Conservation (phyloP, 2,888 invertebrate genomes). For the Tricholauxania praeusta region DNA sequence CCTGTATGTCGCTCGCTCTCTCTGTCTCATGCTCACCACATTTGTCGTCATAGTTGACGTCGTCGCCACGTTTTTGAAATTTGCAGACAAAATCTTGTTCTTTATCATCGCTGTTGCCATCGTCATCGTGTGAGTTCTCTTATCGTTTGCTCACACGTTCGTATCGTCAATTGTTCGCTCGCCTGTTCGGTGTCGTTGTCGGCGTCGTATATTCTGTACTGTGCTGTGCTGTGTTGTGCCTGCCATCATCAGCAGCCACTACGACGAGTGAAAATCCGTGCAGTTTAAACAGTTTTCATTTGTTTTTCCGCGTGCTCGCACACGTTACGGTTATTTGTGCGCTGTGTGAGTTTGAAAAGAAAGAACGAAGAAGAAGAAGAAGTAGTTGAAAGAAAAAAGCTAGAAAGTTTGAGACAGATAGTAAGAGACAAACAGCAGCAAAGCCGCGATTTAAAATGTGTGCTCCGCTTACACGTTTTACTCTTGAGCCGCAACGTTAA, state of each 20-base stretch:
- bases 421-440: neutral
- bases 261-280: slow-evolving; percentile 40
- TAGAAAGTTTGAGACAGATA: slow-evolving; percentile 17
- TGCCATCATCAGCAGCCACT: slow-evolving; percentile 22
- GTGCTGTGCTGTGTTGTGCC: slow-evolving; percentile 27
- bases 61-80: neutral
- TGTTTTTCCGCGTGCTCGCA: slow-evolving; percentile 70
- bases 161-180: slow-evolving; percentile 32
- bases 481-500: neutral
- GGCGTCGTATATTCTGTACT: slow-evolving; percentile 34
- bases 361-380: slow-evolving; percentile 22
- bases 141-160: slow-evolving; percentile 40
- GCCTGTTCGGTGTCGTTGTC: neutral
- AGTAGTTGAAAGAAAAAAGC: neutral
- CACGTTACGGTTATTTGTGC: slow-evolving; percentile 48
- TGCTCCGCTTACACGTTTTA: slow-evolving; percentile 9
- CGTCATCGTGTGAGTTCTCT: slow-evolving; percentile 18
- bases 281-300: slow-evolving; percentile 67
- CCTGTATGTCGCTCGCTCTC: neutral
- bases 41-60: slow-evolving; percentile 25
- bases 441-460: neutral
- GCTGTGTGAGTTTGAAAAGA: slow-evolving; percentile 37
- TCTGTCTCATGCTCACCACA: neutral
- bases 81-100: neutral
- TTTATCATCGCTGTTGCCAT: neutral